phyloP scores from a whole-genome alignment of 2,797 vertebrate species.

The Podargus strigoides region DNA sequence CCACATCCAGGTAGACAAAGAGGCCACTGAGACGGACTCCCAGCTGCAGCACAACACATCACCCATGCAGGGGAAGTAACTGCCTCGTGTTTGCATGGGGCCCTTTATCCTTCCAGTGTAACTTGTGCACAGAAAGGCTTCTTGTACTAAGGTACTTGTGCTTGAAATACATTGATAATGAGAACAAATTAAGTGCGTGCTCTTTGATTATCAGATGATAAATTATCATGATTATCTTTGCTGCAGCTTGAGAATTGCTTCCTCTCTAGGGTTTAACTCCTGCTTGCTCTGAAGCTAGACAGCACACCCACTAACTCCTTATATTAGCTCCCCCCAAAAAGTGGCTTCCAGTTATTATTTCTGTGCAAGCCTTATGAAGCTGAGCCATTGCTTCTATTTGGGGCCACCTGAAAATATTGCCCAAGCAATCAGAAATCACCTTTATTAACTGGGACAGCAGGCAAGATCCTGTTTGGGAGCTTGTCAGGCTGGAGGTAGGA shows the following conservation, averaged over 20 bases:
- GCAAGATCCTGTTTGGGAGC: not conserved
- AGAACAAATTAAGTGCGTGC: slow-evolving; percentile 65
- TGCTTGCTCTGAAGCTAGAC: slow-evolving; percentile 19
- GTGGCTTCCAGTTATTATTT: not conserved
- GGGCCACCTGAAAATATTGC: not conserved
- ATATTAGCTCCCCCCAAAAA: not conserved
- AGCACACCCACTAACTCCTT: not conserved
- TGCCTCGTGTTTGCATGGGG: not conserved
- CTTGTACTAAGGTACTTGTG: slow-evolving; percentile 37
- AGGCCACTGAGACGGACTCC: not conserved
- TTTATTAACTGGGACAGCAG: not conserved
- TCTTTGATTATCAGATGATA: slow-evolving; percentile 66
- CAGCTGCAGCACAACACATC: not conserved
- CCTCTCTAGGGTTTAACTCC: slow-evolving; percentile 56
- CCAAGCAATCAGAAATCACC: not conserved
- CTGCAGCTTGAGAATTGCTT: slow-evolving; percentile 55
- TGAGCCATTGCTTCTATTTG: not conserved
- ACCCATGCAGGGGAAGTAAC: not conserved
- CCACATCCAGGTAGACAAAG: not conserved
- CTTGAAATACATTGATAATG: slow-evolving; percentile 67
- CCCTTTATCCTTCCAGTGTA: not conserved
- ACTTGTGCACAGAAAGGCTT: not conserved
- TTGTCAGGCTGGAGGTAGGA: not conserved
- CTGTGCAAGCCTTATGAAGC: not conserved
- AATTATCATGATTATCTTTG: slow-evolving; percentile 64